Evolutionary conservation across 1,140 invertebrate species (phyloP).

Genomic region (Hyles euphorbiae): DNA sequence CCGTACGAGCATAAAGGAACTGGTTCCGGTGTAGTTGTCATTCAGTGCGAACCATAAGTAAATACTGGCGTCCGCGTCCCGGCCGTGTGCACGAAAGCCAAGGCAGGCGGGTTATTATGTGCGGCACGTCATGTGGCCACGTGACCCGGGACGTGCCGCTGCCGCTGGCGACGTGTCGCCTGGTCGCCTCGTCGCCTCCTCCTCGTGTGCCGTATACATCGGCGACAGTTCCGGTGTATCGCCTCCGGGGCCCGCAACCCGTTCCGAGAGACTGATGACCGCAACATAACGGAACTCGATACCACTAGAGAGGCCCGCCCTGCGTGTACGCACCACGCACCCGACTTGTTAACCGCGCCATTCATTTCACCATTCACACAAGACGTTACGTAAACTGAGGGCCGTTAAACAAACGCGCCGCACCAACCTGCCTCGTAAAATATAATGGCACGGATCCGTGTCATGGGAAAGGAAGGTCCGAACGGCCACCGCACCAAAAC

Average conservation of each 20-base stretch:
- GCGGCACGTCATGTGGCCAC: slow-evolving; percentile 14
- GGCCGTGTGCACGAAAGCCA: slow-evolving; percentile 5
- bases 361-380: slow-evolving; percentile 40
- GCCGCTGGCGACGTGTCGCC: background rate
- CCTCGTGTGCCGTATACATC: slow-evolving; percentile 45
- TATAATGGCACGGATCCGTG: slow-evolving; percentile 28
- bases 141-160: slow-evolving; percentile 20
- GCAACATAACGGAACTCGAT: slow-evolving; percentile 58
- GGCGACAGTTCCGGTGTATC: slow-evolving; percentile 55
- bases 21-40: too few relatives aligned
- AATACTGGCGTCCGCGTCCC: background rate
- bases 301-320: slow-evolving; percentile 39
- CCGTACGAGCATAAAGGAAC: too few relatives aligned
- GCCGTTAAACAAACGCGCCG: slow-evolving; percentile 39
- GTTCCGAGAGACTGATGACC: slow-evolving; percentile 59
- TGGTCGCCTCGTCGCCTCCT: slow-evolving; percentile 17
- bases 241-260: slow-evolving; percentile 47
- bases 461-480: slow-evolving; percentile 18
- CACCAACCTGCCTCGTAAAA: slow-evolving; percentile 31
- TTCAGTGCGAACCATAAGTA: background rate
- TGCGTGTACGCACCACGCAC: slow-evolving; percentile 12
- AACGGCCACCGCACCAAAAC: slow-evolving; percentile 10
- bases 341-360: slow-evolving; percentile 38
- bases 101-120: slow-evolving; percentile 5
- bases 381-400: slow-evolving; percentile 31